These are phyloP conservation scores for Penaeus indicus DNA, from an alignment of 1,140 invertebrate species.

Conservation along the genomic window DNA sequence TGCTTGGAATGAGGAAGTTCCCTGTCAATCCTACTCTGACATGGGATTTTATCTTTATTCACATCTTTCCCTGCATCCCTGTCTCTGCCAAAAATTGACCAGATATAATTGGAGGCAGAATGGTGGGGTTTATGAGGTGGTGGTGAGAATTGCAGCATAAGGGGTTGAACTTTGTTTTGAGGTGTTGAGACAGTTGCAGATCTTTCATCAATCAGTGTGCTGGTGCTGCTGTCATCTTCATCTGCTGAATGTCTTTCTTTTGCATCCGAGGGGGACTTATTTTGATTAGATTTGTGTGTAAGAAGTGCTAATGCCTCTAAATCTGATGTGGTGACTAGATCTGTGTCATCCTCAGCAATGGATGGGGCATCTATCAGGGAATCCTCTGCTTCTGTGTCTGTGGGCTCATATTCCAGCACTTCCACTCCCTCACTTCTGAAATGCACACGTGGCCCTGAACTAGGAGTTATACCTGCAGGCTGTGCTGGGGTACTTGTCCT, in stretches of 20 bases:
- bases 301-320: slow-evolving; percentile 53
- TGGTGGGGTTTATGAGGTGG: slow-evolving; percentile 26
- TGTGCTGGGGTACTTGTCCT: slow-evolving; percentile 50
- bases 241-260: neutral
- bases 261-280: neutral
- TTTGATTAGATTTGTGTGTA: neutral
- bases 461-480: neutral
- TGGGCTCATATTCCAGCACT: slow-evolving; percentile 58
- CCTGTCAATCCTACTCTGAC: neutral
- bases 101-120: slow-evolving; percentile 52
- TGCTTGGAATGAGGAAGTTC: neutral
- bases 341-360: slow-evolving; percentile 50
- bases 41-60: neutral
- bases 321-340: slow-evolving; percentile 61
- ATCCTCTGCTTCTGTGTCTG: slow-evolving; percentile 46
- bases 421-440: slow-evolving; percentile 58
- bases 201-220: neutral
- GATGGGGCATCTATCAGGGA: slow-evolving; percentile 44
- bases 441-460: slow-evolving; percentile 41
- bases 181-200: neutral
- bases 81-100: slow-evolving; percentile 60
- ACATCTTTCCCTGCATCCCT: slow-evolving; percentile 13
- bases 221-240: neutral
- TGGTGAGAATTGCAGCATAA: slow-evolving; percentile 54
- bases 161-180: slow-evolving; percentile 4